Percentiles rank a stretch among this genome's conserved stretches.
Evolutionary conservation across 2,113 vertebrate species (phyloP).

Genomic region (Cinclus cinclus): DNA sequence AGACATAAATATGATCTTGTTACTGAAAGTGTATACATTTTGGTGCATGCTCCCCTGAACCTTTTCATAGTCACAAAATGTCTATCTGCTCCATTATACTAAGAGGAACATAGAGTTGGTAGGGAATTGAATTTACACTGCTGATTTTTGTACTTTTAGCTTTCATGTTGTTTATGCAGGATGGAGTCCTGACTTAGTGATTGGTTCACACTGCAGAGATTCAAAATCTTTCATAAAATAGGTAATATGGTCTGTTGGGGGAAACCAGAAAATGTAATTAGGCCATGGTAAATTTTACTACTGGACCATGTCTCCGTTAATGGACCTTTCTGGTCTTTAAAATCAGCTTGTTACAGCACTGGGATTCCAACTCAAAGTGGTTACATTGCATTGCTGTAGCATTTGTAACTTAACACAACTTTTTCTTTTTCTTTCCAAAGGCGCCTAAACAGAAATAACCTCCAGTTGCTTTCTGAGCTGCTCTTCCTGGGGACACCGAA

Average conservation of each 20-base stretch:
- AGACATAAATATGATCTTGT: neutral
- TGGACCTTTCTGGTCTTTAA: constrained; percentile 56
- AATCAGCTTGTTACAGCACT: constrained; percentile 33
- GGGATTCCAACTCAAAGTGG: constrained; percentile 4
- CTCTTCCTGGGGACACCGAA: constrained; percentile 95
- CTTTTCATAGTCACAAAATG: neutral
- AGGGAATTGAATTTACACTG: neutral
- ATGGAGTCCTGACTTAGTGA: neutral
- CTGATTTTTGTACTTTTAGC: neutral
- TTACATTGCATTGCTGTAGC: neutral
- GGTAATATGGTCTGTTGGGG: constrained; percentile 6
- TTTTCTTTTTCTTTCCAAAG: constrained; percentile 79
- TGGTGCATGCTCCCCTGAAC: neutral
- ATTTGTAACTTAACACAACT: constrained; percentile 57
- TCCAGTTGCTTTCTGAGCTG: constrained; percentile 94
- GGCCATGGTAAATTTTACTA: constrained; percentile 54
- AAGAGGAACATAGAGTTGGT: neutral
- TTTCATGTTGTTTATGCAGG: neutral
- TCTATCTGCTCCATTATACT: neutral
- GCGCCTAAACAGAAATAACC: constrained; percentile 97
- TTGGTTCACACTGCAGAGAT: constrained; percentile 1
- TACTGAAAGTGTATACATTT: neutral
- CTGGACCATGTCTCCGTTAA: constrained; percentile 63
- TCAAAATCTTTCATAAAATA: constrained; percentile 54
- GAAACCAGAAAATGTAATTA: constrained; percentile 68